Evolutionary conservation across 2,797 vertebrate species (phyloP).

Genomic region (Hypotaenidia philippensis): DNA sequence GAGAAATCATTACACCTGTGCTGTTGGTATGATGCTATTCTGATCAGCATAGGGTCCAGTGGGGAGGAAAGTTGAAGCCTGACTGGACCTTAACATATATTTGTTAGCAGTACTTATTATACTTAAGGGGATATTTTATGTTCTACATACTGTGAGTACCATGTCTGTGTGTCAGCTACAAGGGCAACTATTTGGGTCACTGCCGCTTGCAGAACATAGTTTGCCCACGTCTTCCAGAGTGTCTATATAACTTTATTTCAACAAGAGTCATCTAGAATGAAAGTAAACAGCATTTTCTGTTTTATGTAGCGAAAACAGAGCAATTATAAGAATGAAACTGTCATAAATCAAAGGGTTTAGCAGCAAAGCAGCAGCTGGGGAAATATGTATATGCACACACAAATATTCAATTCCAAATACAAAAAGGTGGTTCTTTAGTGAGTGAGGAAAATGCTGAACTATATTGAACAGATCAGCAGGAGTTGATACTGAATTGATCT

Average conservation of each 20-base stretch:
- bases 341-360: not conserved
- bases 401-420: not conserved
- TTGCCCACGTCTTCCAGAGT: not conserved
- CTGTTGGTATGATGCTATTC: not conserved
- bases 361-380: not conserved
- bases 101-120: not conserved
- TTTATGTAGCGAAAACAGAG: not conserved
- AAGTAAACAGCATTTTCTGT: not conserved
- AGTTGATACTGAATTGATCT: not conserved
- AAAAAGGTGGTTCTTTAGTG: rapidly evolving
- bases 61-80: not conserved
- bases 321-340: not conserved
- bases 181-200: not conserved
- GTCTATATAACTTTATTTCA: not conserved
- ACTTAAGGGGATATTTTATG: not conserved
- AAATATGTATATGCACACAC: not conserved
- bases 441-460: not conserved
- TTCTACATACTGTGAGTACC: not conserved
- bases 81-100: rapidly evolving
- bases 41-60: not conserved
- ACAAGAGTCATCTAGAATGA: not conserved
- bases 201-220: not conserved
- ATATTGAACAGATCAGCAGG: not conserved
- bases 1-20: rapidly evolving
- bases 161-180: rapidly evolving